These are phyloP conservation scores for Nettapus auritus DNA, from an alignment of 2,113 vertebrate genomes.

Conservation along the genomic window DNA sequence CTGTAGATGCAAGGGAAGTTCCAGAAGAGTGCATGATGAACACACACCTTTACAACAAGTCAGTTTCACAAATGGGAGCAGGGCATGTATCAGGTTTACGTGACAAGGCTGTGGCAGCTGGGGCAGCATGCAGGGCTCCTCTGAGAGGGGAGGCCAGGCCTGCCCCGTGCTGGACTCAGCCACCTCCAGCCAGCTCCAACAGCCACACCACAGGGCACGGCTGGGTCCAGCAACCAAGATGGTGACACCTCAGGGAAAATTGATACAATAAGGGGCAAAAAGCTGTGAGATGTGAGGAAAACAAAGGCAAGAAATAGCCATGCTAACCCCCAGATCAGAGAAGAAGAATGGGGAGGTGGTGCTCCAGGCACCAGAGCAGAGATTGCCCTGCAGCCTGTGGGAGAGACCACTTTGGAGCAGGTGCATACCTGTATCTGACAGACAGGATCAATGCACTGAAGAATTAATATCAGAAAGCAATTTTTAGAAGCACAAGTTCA, in stretches of 20 bases:
- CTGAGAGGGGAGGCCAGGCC: not conserved
- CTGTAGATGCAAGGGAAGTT: too few species aligned
- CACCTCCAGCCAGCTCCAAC: not conserved
- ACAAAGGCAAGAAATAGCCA: not conserved
- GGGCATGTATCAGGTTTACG: too few species aligned
- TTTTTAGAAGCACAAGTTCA: not conserved
- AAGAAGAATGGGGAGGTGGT: not conserved
- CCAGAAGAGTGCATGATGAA: too few species aligned
- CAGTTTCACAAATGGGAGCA: too few species aligned
- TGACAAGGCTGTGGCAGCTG: too few species aligned
- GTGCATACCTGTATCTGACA: not conserved
- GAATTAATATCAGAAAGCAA: not conserved
- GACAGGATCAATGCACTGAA: not conserved
- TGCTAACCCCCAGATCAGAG: not conserved
- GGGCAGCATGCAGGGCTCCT: too few species aligned
- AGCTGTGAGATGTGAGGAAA: not conserved
- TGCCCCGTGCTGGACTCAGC: not conserved
- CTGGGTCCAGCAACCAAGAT: not conserved
- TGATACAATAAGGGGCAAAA: not conserved
- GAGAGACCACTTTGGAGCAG: accelerated
- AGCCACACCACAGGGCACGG: not conserved
- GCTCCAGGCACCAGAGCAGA: not conserved
- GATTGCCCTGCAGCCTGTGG: accelerated
- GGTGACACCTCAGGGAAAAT: accelerated
- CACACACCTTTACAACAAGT: too few species aligned